These are phyloP conservation scores for Haliclona indistincta DNA, from an alignment of 37 sponge, comb jelly and placozoan species.

Conservation along the genomic window DNA sequence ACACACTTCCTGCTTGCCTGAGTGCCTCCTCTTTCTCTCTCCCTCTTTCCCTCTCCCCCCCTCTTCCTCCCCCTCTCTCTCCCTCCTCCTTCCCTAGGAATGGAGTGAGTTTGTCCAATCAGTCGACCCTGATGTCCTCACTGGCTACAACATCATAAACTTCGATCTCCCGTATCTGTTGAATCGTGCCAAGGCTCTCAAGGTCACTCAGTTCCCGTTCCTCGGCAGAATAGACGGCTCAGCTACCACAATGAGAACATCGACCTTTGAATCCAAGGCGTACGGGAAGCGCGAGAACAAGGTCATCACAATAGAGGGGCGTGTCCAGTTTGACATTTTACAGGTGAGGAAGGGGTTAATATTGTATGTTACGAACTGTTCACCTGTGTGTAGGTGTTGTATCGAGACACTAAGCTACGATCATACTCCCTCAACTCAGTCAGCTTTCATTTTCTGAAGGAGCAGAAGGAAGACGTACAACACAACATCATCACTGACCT, in stretches of 20 bases:
- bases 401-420: slow-evolving; percentile 89
- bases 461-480: slow-evolving; percentile 98
- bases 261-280: slow-evolving; percentile 93
- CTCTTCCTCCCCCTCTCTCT: not conserved
- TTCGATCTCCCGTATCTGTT: slow-evolving; percentile 97
- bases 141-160: slow-evolving; percentile 98
- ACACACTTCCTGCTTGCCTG: slow-evolving; percentile 32
- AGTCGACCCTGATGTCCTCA: slow-evolving; percentile 96
- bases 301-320: slow-evolving; percentile 86
- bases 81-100: slow-evolving; percentile 10
- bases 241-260: slow-evolving; percentile 78
- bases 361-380: not conserved
- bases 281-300: slow-evolving; percentile 98
- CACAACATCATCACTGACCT: slow-evolving; percentile 94
- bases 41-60: not conserved
- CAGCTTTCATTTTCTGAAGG: slow-evolving; percentile 93
- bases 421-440: slow-evolving; percentile 99
- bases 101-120: slow-evolving; percentile 91
- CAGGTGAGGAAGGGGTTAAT: slow-evolving; percentile 58
- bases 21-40: slow-evolving; percentile 42
- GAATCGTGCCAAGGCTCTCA: slow-evolving; percentile 84
- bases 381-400: slow-evolving; percentile 56
- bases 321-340: slow-evolving; percentile 95
- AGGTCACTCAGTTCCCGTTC: slow-evolving; percentile 71
- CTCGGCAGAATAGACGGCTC: slow-evolving; percentile 69